Conservation (phyloP, 2,888 invertebrate genomes). For the Acrobasis repandana region DNA sequence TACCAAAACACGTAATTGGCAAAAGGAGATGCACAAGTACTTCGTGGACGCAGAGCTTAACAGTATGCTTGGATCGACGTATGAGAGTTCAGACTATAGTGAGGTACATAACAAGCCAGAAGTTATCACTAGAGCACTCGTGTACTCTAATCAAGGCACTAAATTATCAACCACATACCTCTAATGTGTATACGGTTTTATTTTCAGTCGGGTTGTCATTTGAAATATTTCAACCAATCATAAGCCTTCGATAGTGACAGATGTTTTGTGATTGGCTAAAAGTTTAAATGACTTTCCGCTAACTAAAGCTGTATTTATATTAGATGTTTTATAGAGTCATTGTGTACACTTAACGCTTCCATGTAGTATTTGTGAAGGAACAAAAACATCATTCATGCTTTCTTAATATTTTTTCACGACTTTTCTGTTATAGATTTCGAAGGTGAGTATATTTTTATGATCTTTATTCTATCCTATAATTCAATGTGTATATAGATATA, state of each 20-base stretch:
- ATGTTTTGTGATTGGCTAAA: slow-evolving; percentile 25
- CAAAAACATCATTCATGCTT: slow-evolving; percentile 53
- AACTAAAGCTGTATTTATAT: slow-evolving; percentile 30
- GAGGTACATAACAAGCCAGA: slow-evolving; percentile 64
- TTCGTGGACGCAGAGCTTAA: slow-evolving; percentile 92
- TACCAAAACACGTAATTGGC: slow-evolving; percentile 78
- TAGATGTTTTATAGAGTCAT: slow-evolving; percentile 28
- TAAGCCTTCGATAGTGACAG: not conserved
- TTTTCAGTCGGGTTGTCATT: slow-evolving; percentile 5
- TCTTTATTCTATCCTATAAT: slow-evolving; percentile 21
- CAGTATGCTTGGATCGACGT: slow-evolving; percentile 86
- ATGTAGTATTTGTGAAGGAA: slow-evolving; percentile 73
- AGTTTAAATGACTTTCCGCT: slow-evolving; percentile 17
- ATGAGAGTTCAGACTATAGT: slow-evolving; percentile 80
- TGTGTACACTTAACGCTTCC: slow-evolving; percentile 52
- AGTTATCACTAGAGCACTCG: slow-evolving; percentile 33
- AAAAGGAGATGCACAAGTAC: slow-evolving; percentile 91
- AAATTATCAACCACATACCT: slow-evolving; percentile 26
- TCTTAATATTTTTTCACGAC: slow-evolving; percentile 65
- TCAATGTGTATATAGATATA: slow-evolving; percentile 16
- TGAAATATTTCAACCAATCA: slow-evolving; percentile 27
- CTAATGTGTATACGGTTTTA: slow-evolving; percentile 31
- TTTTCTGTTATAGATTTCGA: slow-evolving; percentile 65
- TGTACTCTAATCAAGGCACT: slow-evolving; percentile 26
- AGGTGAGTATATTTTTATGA: slow-evolving; percentile 56